These are phyloP conservation scores for Selenia dentaria DNA, from an alignment of 2,888 invertebrate genomes.

Conservation along the genomic window DNA sequence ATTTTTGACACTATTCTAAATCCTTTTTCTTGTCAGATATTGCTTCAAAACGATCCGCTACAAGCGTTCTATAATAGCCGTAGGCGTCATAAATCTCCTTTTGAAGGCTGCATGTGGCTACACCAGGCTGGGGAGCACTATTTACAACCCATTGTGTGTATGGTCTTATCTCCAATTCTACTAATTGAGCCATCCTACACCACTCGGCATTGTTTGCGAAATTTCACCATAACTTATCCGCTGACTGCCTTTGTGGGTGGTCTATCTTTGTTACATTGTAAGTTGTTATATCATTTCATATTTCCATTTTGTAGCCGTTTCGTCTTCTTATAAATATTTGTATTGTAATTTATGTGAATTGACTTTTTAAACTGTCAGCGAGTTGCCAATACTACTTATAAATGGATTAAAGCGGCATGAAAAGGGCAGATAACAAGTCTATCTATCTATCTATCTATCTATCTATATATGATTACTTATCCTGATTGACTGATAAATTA, in stretches of 20 bases:
- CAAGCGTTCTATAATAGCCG: constrained; percentile 9
- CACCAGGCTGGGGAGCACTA: constrained; percentile 41
- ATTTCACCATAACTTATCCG: constrained; percentile 65
- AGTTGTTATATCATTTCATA: constrained; percentile 32
- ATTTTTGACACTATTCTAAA: too few relatives aligned
- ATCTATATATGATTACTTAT: too few relatives aligned
- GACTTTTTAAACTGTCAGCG: constrained; percentile 3
- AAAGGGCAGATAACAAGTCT: too few relatives aligned
- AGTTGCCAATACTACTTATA: too few relatives aligned
- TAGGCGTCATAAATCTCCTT: constrained; percentile 28
- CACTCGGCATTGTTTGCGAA: constrained; percentile 77
- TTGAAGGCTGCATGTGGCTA: constrained; percentile 34
- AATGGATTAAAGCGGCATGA: too few relatives aligned
- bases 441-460: too few relatives aligned
- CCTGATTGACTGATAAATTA: too few relatives aligned
- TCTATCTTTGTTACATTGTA: constrained; percentile 34
- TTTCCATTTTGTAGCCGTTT: constrained; percentile 21
- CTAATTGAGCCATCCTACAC: constrained; percentile 81
- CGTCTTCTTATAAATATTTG: constrained; percentile 17
- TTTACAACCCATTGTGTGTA: constrained; percentile 74
- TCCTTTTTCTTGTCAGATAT: too few relatives aligned
- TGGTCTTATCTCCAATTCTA: constrained; percentile 62
- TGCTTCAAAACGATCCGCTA: too few relatives aligned
- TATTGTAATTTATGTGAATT: constrained; percentile 8
- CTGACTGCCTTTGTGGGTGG: constrained; percentile 68